Evolutionary conservation across 2,113 vertebrate genomes (phyloP), one percentile per base, ranked within the genome.

Genomic region (Crocuta crocuta): DNA sequence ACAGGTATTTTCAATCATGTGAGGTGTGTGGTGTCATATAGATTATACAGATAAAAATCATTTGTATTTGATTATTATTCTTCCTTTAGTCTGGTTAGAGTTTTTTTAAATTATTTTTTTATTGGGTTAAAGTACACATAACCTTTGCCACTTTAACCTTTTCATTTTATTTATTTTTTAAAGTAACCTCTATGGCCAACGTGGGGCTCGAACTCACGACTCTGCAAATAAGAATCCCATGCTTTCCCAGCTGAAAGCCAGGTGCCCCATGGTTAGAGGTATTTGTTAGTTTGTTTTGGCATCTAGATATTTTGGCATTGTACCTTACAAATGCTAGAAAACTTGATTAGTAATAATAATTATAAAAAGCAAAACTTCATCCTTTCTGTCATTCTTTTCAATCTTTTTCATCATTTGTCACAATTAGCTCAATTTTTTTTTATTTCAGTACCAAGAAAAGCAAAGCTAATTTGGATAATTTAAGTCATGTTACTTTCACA

Each of bases 391-490:
- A 76, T 63, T 94, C 55, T 87, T 85, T 39, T 68, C 21, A 55
- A 24, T 81, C 19, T 82, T 43, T 76, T 43, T 65, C 17, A 88
- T 76, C 31, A 86, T 55, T 17, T 78, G 35, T 91, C 33, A 81
- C 26, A 95, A 81, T 31, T 76, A 81, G 48, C 26, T 92, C 31
- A 85, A 74, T 66, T 80, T 89, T 74, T 74, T 58, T 92, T 89
- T 55, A 84, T 92, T 94, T 92, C 33, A 86, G 45, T 81, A 84
- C 7, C 94, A 92, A 80, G 70, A 92, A 94, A 94, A 66, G 24
- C 70, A 85, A 80, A 83, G 24, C 24, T 83, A 88, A 66, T 21
- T 28, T 96, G 71, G 55, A 63, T 61, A 91, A 94, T 74, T 96
- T 83, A 85, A 89, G 68, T 28, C 83, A 92, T 0, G 0, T n/a